These are phyloP conservation scores for Diarsia rubi DNA, from an alignment of 2,888 invertebrate species.

Conservation along the genomic window DNA sequence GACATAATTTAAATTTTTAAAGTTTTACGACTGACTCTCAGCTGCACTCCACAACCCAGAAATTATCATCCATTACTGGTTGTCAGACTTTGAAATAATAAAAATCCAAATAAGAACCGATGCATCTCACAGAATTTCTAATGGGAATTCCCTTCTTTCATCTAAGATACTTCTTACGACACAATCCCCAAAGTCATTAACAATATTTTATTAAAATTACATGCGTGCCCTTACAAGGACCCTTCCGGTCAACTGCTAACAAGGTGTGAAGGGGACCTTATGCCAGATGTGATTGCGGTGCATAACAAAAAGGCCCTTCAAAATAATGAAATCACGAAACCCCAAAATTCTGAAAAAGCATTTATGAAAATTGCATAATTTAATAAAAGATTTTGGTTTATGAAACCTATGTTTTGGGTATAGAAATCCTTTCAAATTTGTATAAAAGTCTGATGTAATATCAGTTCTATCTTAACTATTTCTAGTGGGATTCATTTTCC, in stretches of 20 bases:
- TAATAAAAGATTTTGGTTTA: background rate
- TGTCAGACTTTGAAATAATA: background rate
- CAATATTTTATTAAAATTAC: conserved; percentile 37
- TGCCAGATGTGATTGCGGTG: conserved; percentile 18
- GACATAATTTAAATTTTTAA: background rate
- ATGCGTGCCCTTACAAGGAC: conserved; percentile 1
- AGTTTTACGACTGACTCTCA: background rate
- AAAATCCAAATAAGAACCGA: background rate
- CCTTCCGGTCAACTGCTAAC: conserved; percentile 14
- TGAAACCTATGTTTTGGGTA: background rate
- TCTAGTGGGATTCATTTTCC: conserved; percentile 2
- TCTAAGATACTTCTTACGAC: background rate
- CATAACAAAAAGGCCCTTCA: conserved; percentile 5
- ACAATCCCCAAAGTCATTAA: conserved; percentile 8
- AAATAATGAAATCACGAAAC: conserved; percentile 5
- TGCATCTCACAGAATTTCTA: conserved; percentile 13
- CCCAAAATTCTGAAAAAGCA: background rate
- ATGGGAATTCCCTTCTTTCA: background rate
- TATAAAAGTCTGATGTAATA: background rate
- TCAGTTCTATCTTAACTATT: background rate
- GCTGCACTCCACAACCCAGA: background rate
- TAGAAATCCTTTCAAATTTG: background rate
- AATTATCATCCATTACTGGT: background rate
- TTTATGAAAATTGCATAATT: conserved; percentile 16
- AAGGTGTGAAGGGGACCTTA: background rate